These are phyloP conservation scores for Haliclystus octoradiatus DNA, from an alignment of 30 jellyfish, hydroid and myxozoan genomes.

Conservation along the genomic window DNA sequence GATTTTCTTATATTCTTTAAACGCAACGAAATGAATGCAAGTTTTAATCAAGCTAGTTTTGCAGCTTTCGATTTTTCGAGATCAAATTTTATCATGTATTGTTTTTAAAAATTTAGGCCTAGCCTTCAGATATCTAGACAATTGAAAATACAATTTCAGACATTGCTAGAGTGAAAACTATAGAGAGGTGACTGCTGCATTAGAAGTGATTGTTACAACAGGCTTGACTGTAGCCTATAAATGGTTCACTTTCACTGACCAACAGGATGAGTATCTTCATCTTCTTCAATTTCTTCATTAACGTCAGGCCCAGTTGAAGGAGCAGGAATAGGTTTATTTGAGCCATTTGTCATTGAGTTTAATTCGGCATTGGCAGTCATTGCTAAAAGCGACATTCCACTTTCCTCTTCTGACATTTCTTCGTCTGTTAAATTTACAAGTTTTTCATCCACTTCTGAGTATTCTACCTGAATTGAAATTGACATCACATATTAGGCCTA, in stretches of 20 bases:
- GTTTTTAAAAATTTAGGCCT: neutral
- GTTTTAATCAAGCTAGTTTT: too few relatives aligned
- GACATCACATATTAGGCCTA: too few relatives aligned
- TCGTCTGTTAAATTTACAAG: neutral
- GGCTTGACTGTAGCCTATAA: too few relatives aligned
- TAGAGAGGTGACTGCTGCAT: too few relatives aligned
- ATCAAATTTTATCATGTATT: neutral
- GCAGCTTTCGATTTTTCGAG: too few relatives aligned
- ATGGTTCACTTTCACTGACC: slow-evolving; percentile 20
- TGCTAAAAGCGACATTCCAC: neutral
- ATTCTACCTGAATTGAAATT: slow-evolving; percentile 53
- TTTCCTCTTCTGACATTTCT: neutral
- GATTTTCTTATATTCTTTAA: too few relatives aligned
- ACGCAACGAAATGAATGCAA: too few relatives aligned
- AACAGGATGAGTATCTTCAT: slow-evolving; percentile 50
- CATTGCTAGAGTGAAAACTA: neutral
- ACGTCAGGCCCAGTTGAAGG: slow-evolving; percentile 12
- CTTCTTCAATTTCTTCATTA: slow-evolving; percentile 72
- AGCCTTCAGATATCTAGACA: neutral
- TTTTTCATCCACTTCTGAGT: slow-evolving; percentile 65
- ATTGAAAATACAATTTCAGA: neutral
- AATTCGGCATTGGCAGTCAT: neutral
- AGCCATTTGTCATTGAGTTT: neutral
- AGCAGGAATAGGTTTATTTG: neutral
- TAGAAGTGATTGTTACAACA: too few relatives aligned